Evolutionary conservation across 2,113 vertebrate genomes (phyloP), one percentile per base, ranked within the genome.

Genomic region (Nannospalax galili): DNA sequence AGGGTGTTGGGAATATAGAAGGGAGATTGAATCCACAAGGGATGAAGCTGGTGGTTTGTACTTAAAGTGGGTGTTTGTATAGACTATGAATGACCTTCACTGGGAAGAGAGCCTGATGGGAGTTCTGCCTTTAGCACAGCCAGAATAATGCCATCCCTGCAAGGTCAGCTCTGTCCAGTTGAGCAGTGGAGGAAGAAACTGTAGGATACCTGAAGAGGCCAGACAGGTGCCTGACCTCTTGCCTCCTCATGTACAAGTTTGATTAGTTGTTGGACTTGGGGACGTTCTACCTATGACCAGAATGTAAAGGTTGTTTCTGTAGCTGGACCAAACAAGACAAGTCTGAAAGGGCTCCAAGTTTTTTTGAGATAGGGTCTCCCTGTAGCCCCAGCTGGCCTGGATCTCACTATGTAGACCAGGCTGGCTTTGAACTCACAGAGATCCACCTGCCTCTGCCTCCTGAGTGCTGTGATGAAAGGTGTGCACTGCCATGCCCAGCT

Each of bases 301-400:
- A 45, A 84, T 73, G 35, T 85, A 42, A 91, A 89, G 86, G 58
- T 4, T 94, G 48, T 88, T 96, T 92, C 42, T 81, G 16, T 4
- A 91, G 92, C 72, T 92, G 72, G 67, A 37, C 65, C 64, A 37
- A 92, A 30, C 69, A 77, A 70, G 45, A 42, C 87, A 65, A 69
- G 28, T 60, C 35, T 4, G 3, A 60, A 82, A 84, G 69, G n/a
- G n/a, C n/a, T n/a, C n/a, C n/a, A n/a, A n/a, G n/a, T n/a, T n/a
- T n/a, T n/a, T n/a, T n/a, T n/a, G n/a, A n/a, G n/a, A n/a, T n/a
- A n/a, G n/a, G n/a, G n/a, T n/a, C n/a, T n/a, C n/a, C n/a, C n/a
- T n/a, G n/a, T n/a, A n/a, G n/a, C n/a, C n/a, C n/a, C n/a, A n/a
- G n/a, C n/a, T n/a, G n/a, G n/a, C n/a, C n/a, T n/a, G n/a, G n/a